Base-by-base conservation (phyloP, 2,797 vertebrate species). In the Geotrypetes seraphini region DNA sequence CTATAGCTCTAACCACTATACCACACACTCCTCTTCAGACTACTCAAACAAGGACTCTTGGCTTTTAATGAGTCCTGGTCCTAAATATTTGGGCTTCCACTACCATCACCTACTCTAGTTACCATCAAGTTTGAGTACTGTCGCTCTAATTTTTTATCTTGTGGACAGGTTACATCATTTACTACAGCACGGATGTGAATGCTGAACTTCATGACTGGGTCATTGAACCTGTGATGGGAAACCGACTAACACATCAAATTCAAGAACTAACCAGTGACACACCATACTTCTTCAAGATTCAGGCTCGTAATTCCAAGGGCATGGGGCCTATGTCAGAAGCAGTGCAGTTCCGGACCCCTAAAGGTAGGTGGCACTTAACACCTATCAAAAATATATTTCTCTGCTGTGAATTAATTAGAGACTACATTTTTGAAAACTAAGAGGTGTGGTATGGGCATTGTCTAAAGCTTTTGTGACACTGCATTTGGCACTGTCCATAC, bases 291-390 rank as follows among this genome's bases (percentile, higher is more conserved):
- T 99, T 99, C 78, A 97, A 96, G 73, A 96, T 99, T 61, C 95
- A 99, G 59, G 96, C 96, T 5, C 86, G 96, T 5, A 99, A 98
- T 74, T 97, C 93, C 1, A 99, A 99, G 52, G 96, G 96, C 51
- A 99, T 98, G 95, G 96, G 96, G 8, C 96, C 96, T 17, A 89
- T 96, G 92, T 97, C 93, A 0, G 96, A 99, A 31, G 90, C 95
- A 0, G 96, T 96, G 3, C 88, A 94, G 8, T 99, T 99, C 78
- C 79, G 96, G 47, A 98, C 96, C 6, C 92, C 92, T 7, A 97
- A 97, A 88, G 90, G 96, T 99, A 77, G 62, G 23, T 9, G 16
- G 5, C 24, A 6, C n/a, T n/a, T n/a, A n/a, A n/a, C n/a, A n/a
- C n/a, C n/a, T n/a, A n/a, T n/a, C n/a, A n/a, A n/a, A n/a, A n/a